A percentile compares a stretch with the other conserved stretches of the same genome.
These are phyloP conservation scores for Setophaga petechia DNA, from an alignment of 2,113 vertebrate genomes.

Conservation along the genomic window DNA sequence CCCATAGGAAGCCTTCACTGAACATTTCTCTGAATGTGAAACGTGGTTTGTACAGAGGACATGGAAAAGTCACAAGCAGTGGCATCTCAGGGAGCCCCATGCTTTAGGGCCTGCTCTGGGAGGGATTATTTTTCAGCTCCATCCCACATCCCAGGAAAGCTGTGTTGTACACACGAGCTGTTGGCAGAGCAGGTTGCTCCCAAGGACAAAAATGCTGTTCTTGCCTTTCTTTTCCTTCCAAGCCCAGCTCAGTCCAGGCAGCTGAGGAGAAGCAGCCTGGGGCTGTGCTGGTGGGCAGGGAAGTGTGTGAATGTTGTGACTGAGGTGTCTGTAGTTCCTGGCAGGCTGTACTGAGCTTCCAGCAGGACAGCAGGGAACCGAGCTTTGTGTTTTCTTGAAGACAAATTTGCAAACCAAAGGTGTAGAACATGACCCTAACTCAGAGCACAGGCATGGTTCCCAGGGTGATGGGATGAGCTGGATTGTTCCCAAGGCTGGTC, in stretches of 20 bases:
- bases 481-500: background rate
- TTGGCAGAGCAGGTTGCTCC: background rate
- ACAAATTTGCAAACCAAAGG: background rate
- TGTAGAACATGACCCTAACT: background rate
- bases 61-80: background rate
- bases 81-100: background rate
- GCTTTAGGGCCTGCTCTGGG: background rate
- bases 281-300: background rate
- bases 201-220: background rate
- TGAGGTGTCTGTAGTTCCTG: accelerated
- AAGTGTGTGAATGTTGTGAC: background rate
- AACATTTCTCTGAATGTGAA: background rate
- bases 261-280: background rate
- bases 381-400: background rate
- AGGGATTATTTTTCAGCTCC: background rate
- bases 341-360: background rate
- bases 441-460: background rate
- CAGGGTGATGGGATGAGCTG: background rate
- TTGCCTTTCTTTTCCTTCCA: background rate
- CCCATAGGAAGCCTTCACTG: background rate
- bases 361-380: background rate
- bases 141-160: background rate
- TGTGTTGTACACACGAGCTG: background rate
- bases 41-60: background rate
- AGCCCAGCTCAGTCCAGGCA: accelerated